These are phyloP conservation scores for Rotaria macrura DNA, from an alignment of 2,888 invertebrate species.

Conservation along the genomic window DNA sequence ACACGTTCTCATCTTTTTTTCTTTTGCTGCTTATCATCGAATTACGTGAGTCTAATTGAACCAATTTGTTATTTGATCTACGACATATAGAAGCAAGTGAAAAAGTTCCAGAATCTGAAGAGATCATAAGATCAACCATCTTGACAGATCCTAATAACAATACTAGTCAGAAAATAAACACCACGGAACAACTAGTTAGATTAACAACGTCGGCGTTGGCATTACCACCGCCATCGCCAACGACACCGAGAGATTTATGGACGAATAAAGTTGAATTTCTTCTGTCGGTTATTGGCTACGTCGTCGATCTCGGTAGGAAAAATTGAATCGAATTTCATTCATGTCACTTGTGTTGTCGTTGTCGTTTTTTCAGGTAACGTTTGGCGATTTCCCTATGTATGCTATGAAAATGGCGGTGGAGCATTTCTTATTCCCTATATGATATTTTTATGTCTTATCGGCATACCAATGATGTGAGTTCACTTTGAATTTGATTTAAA, in stretches of 20 bases:
- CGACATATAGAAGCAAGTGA: background rate
- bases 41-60: background rate
- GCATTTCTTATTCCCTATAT: conserved; percentile 33
- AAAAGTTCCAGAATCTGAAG: background rate
- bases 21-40: background rate
- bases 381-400: conserved; percentile 32
- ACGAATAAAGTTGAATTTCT: conserved; percentile 34
- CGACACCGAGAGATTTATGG: conserved; percentile 25
- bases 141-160: background rate
- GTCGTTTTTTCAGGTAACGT: too few species aligned
- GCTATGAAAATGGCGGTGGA: conserved; percentile 33
- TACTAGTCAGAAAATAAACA: background rate
- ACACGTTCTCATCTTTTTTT: background rate
- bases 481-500: background rate
- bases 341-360: background rate
- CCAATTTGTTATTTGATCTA: background rate
- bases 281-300: conserved; percentile 33
- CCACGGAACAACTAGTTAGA: background rate
- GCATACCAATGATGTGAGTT: conserved; percentile 25
- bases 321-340: background rate
- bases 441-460: conserved; percentile 27
- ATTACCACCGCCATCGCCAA: background rate
- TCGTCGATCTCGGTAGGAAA: conserved; percentile 31
- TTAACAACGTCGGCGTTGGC: background rate
- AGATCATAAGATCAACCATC: background rate